phyloP scores from a whole-genome alignment of 2,113 vertebrate species.

The Tyrannus savana region DNA sequence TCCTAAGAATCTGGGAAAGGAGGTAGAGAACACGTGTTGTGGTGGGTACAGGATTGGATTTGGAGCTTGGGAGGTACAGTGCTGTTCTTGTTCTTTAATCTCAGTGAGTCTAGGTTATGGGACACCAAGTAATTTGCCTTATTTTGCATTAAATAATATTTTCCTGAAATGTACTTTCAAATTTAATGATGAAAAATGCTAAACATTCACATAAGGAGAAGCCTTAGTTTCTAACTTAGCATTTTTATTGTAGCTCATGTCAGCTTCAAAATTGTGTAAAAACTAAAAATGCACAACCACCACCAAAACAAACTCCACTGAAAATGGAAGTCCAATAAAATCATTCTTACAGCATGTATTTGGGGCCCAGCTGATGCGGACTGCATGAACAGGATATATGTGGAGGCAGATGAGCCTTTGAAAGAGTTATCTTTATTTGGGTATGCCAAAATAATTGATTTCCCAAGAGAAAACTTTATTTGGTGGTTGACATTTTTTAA shows the following conservation, averaged over 20 bases:
- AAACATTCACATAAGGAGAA: neutral
- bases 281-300: neutral
- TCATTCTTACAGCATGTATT: neutral
- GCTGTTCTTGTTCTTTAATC: neutral
- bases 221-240: neutral
- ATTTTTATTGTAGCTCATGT: neutral
- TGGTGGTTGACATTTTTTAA: neutral
- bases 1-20: neutral
- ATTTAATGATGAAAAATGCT: neutral
- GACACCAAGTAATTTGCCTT: neutral
- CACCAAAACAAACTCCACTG: neutral
- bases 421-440: neutral
- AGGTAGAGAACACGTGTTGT: neutral
- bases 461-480: neutral
- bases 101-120: neutral
- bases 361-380: neutral
- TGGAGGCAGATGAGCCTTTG: neutral
- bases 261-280: neutral
- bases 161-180: neutral
- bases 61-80: neutral
- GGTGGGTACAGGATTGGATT: neutral
- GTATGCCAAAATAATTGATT: neutral
- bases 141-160: neutral
- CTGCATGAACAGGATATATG: neutral
- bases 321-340: neutral